A percentile compares a stretch with the other conserved stretches of the same genome.
Evolutionary conservation across 2,888 invertebrate genomes (phyloP).

Genomic region (Dasypolia templi): DNA sequence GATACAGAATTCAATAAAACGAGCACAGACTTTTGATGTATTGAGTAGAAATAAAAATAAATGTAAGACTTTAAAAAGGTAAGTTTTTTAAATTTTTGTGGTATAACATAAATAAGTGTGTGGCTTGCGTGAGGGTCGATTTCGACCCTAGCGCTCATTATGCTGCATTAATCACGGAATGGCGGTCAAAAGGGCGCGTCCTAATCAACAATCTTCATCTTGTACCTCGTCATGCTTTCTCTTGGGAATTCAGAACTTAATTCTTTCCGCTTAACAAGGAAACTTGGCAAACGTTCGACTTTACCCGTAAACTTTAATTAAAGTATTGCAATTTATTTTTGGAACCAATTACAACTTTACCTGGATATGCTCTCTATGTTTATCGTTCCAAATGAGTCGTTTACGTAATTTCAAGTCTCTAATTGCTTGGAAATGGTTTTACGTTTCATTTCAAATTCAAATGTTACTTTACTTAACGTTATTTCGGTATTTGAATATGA

Average conservation of each 20-base stretch:
- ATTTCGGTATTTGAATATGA: constrained; percentile 43
- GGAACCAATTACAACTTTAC: constrained; percentile 37
- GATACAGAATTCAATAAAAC: constrained; percentile 49
- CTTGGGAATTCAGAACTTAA: constrained; percentile 65
- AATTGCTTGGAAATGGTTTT: constrained; percentile 30
- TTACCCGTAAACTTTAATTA: constrained; percentile 69
- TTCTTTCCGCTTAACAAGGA: constrained; percentile 69
- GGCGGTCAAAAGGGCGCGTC: constrained; percentile 61
- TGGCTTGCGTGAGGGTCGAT: constrained; percentile 52
- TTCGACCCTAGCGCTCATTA: constrained; percentile 61
- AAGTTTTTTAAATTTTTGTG: too few relatives aligned
- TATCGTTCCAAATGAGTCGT: too few relatives aligned
- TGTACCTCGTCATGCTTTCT: constrained; percentile 53
- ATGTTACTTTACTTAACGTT: constrained; percentile 20
- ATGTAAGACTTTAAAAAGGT: constrained; percentile 3
- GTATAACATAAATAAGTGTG: constrained; percentile 47
- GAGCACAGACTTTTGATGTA: constrained; percentile 31
- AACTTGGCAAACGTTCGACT: constrained; percentile 66
- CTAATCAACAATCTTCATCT: constrained; percentile 64
- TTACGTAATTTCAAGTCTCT: constrained; percentile 27
- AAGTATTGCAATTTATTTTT: constrained; percentile 67
- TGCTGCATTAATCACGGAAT: constrained; percentile 63
- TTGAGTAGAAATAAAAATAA: constrained; percentile 33
- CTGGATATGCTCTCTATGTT: too few relatives aligned
- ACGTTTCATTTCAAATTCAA: constrained; percentile 38